Base-by-base conservation (phyloP, 2,797 vertebrate species). In the Borostomias antarcticus region DNA sequence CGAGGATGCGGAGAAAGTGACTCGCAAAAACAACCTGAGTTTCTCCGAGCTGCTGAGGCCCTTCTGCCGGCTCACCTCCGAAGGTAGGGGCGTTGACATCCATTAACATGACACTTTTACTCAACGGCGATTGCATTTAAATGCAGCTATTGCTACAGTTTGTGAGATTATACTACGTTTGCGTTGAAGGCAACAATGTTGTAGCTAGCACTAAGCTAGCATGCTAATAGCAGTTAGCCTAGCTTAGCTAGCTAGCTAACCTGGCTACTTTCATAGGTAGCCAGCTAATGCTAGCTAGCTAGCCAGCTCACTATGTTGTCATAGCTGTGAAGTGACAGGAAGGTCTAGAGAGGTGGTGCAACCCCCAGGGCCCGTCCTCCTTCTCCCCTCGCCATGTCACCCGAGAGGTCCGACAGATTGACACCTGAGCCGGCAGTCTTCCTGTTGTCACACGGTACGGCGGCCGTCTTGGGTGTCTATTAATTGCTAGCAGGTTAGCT, bases 31-130 rank as follows among this genome's bases (percentile, higher is more conserved):
- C 91, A 95, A 88, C 75, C 91, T 99, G 64, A 95, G 89, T 85
- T 98, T 98, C 81, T 91, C 94, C 1, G 96, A 99, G 91, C 91
- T 98, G 64, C 90, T 99, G 61, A 91, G 93, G 88, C 97, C 97
- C 59, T 99, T 98, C 85, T 98, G 95, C 70, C 93, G 96, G 67
- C 93, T 98, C 66, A 97, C 95, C 64, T 98, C 96, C 57, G 97
- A 99, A 94, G 97, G 97, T 98, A 89, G 62, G 86, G 5, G 0
- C 7, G 13, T 58, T 33, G 8, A 35, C 43, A 45, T 17, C 25
- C 21, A 29, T 3, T 8, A 54, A 47, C 5, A 40, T 26, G 23
- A 4, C 4, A 13, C 26, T 35, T 17, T 0, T 25, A 59, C 35
- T 3, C 1, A n/a, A 50, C 1, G 28, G n/a, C 1, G 28, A n/a